phyloP scores from a whole-genome alignment of 2,888 invertebrate genomes.

The Drosophila paramelanica region DNA sequence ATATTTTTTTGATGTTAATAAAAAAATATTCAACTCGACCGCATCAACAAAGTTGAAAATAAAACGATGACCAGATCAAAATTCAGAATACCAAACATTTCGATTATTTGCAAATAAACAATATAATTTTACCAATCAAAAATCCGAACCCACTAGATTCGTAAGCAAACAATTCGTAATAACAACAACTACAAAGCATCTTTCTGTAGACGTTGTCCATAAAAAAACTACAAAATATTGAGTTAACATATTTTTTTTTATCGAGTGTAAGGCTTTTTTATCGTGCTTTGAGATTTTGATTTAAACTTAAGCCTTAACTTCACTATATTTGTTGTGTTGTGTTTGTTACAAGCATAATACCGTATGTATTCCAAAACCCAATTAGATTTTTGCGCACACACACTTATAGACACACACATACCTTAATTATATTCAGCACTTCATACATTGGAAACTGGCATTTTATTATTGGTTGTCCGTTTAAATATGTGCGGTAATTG shows the following conservation, averaged over 20 bases:
- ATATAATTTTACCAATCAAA: constrained; percentile 36
- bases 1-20: constrained; percentile 30
- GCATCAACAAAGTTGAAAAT: constrained; percentile 4
- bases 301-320: too few species aligned
- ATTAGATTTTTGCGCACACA: not conserved
- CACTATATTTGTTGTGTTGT: too few species aligned
- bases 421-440: not conserved
- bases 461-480: constrained; percentile 8
- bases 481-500: constrained; percentile 22
- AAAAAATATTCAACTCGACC: constrained; percentile 48
- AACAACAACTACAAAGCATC: constrained; percentile 3
- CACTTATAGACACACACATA: too few species aligned
- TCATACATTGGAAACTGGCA: not conserved
- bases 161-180: not conserved
- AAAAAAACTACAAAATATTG: constrained; percentile 11
- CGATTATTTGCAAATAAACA: constrained; percentile 38
- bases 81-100: constrained; percentile 13
- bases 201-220: constrained; percentile 1
- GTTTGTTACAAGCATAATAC: too few species aligned
- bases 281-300: not conserved
- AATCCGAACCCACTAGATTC: not conserved
- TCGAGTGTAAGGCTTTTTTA: not conserved
- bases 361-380: not conserved
- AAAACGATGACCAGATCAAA: constrained; percentile 19
- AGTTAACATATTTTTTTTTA: not conserved